Conservation (phyloP, 2,888 invertebrate species). For the Spodoptera littoralis region DNA sequence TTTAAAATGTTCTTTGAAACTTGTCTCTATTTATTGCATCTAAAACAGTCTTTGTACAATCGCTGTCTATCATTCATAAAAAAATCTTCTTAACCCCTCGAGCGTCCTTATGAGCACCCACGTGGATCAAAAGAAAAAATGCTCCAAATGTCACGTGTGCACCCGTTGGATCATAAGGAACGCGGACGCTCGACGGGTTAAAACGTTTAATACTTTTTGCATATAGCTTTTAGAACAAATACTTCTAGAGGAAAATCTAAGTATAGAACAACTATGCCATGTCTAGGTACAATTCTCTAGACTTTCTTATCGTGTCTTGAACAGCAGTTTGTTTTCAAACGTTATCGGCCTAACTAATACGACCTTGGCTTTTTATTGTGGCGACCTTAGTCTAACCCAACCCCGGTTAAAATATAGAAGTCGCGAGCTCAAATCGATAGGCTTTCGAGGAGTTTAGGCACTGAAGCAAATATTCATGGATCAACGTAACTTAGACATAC, state of each 20-base stretch:
- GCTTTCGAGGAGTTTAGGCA: constrained; percentile 18
- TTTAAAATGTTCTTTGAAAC: not conserved
- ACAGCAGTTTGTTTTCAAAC: constrained; percentile 37
- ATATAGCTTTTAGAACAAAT: too few relatives aligned
- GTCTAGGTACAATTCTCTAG: constrained; percentile 5
- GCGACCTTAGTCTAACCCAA: constrained; percentile 45
- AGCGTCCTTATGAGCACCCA: too few relatives aligned
- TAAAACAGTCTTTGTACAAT: too few relatives aligned
- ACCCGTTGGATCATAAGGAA: too few relatives aligned
- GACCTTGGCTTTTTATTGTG: constrained; percentile 47
- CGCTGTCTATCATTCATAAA: too few relatives aligned
- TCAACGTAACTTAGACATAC: not conserved
- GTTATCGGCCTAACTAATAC: constrained; percentile 53
- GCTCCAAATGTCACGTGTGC: too few relatives aligned
- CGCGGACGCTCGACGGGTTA: too few relatives aligned
- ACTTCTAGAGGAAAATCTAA: too few relatives aligned
- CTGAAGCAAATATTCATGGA: constrained; percentile 21
- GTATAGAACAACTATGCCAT: not conserved
- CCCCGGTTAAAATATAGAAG: constrained; percentile 49
- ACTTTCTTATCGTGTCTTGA: constrained; percentile 34
- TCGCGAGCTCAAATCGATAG: constrained; percentile 26
- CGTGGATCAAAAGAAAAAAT: too few relatives aligned
- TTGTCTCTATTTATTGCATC: too few relatives aligned
- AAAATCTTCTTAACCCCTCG: too few relatives aligned
- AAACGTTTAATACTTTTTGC: too few relatives aligned